Evolutionary conservation across 1,140 invertebrate genomes (phyloP), one percentile per base, ranked within the genome.

Genomic region (Achatina immaculata): DNA sequence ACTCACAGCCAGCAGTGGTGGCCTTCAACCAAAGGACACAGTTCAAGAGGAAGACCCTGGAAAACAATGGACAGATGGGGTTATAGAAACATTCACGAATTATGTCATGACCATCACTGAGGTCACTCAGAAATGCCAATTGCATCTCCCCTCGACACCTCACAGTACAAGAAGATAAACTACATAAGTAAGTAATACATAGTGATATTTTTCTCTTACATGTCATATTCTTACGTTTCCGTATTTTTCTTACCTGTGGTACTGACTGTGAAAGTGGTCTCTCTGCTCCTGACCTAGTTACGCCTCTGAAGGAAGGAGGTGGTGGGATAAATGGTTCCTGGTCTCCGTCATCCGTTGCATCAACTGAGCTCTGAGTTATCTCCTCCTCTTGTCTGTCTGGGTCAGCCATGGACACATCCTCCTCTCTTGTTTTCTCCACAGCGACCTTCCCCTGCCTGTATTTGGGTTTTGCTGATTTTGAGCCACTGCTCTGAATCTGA

Each of bases 251-350:
- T 83, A 89, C 88, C 85, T 89, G 88, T 65, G 88, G 86, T 51
- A 88, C 48, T 1, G 87, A 88, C 80, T 88, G 87, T 38, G 86
- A 85, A 36, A 88, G 83, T 69, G 83, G 83, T 62, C 84, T 83
- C 77, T 69, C 83, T 81, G 43, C 85, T 82, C 80, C 84, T 79
- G 80, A 65, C 43, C 80, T 62, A 82, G 75, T 75, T 74, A 82
- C 81, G 36, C 84, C 86, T 68, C 86, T 69, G 82, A 88, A 88
- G 34, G 84, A 87, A 68, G 88, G 87, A n/a, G 88, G 87, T 45
- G 88, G 87, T 38, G 87, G 87, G 43, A 87, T 88, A 3, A 88
- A 72, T 28, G 85, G 85, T 0, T 85, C 86, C 7, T 38, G 45
- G 9, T 74, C 78, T 84, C 79, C 84, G 69, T 89, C 87, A 55